phyloP scores from a whole-genome alignment of 2,888 invertebrate genomes.

The Drosophila dives region DNA sequence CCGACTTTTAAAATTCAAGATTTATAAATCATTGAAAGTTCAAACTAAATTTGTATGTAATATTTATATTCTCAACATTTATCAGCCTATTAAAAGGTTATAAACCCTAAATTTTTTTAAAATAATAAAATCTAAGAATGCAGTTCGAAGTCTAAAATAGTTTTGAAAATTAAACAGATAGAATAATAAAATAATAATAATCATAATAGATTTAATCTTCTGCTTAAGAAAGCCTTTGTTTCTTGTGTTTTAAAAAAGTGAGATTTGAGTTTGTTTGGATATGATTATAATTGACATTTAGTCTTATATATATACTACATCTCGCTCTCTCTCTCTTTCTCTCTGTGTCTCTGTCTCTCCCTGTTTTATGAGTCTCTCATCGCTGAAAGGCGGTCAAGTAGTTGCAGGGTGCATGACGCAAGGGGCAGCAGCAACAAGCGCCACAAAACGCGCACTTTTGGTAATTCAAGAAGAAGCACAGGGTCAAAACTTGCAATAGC shows the following conservation, averaged over 20 bases:
- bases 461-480: constrained; percentile 70
- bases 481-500: constrained; percentile 50
- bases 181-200: background rate
- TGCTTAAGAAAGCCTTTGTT: background rate
- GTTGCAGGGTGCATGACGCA: background rate
- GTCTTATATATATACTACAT: too few relatives aligned
- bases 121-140: too few relatives aligned
- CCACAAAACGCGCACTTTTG: constrained; percentile 61
- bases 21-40: background rate
- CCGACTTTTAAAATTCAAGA: background rate
- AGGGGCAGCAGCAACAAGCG: constrained; percentile 59
- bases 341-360: background rate
- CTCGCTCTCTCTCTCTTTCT: background rate
- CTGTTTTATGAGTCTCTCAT: background rate
- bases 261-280: too few relatives aligned
- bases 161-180: background rate
- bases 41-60: background rate
- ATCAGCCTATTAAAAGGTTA: too few relatives aligned
- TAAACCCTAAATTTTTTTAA: too few relatives aligned
- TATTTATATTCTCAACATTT: too few relatives aligned
- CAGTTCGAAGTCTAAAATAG: background rate
- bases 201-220: too few relatives aligned
- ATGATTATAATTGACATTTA: background rate
- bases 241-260: too few relatives aligned
- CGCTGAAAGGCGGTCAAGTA: constrained; percentile 30